Base-by-base conservation (phyloP, 2,113 vertebrate genomes). In the Prolemur simus region DNA sequence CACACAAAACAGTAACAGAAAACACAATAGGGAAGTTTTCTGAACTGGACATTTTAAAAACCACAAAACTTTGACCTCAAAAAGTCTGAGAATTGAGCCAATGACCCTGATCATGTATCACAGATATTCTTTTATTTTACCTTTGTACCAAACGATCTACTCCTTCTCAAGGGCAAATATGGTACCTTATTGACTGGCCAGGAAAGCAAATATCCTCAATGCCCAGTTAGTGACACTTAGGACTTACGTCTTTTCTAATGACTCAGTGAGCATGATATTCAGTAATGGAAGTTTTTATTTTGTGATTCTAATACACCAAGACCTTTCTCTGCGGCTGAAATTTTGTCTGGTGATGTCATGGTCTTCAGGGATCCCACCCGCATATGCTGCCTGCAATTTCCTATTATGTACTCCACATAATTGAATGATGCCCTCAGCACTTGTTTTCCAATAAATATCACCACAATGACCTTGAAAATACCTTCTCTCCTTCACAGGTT, bases 381-480 rank as follows among this genome's bases (percentile, higher is more conserved):
- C 52, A 32, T 17, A 68, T 1, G 29, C 86, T 66, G 42, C 21
- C 6, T 14, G 56, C 34, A 63, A 5, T 81, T 89, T 95, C 78
- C 90, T 95, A 63, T 71, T 94, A 39, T 32, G 60, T 66, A 74
- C 37, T 76, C 29, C 87, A 80, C 39, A 29, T 77, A 91, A 89
- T 32, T 82, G 56, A 89, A 52, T 2, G 27, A 54, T 78, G 39
- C 37, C 58, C 58, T 60, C 87, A 17, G 7, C 71, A 42, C 71
- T 82, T 21, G 47, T 66, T 83, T 87, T 84, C 89, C 64, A 80
- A 87, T 86, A 89, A 90, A 45, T 78, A 91, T 86, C 78, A 89
- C 60, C 76, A 66, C 8, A 34, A 12, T 77, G 89, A 96, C 95
- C 87, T 95, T 97, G 74, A 84, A 89, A 95, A 95, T 71, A 87